phyloP scores from a whole-genome alignment of 2,113 vertebrate species.

The Heterotis niloticus region DNA sequence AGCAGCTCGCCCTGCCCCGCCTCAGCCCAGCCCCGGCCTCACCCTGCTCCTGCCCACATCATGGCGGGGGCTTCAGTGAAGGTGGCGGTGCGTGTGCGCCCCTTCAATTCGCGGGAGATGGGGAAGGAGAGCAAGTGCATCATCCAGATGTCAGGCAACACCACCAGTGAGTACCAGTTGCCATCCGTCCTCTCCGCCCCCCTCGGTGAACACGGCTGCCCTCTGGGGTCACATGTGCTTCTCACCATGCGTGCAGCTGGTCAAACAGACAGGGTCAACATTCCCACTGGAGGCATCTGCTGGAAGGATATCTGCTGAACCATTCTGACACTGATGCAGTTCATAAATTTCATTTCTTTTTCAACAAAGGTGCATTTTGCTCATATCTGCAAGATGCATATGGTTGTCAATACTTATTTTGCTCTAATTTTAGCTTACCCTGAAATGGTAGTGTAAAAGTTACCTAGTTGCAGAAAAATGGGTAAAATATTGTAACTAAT shows the following conservation, averaged over 20 bases:
- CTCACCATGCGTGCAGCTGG: too few relatives aligned
- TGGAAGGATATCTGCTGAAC: slow-evolving; percentile 23
- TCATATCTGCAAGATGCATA: too few relatives aligned
- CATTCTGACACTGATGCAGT: slow-evolving; percentile 6
- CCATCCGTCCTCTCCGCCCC: not conserved
- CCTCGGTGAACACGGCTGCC: too few relatives aligned
- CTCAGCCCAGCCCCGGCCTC: not conserved
- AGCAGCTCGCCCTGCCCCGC: not conserved
- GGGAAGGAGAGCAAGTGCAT: slow-evolving; percentile 93
- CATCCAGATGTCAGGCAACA: slow-evolving; percentile 96
- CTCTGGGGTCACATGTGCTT: too few relatives aligned
- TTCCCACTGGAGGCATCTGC: not conserved
- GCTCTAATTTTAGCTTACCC: not conserved
- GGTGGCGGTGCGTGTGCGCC: slow-evolving; percentile 94
- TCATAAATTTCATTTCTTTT: not conserved
- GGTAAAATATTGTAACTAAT: too few relatives aligned
- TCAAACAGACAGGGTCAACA: not conserved
- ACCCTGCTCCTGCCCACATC: slow-evolving; percentile 42
- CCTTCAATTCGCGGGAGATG: slow-evolving; percentile 94
- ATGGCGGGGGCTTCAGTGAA: slow-evolving; percentile 97
- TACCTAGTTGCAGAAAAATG: too few relatives aligned
- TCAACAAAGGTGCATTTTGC: not conserved
- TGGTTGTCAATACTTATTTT: not conserved
- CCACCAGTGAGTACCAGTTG: slow-evolving; percentile 83
- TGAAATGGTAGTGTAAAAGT: too few relatives aligned